Evolutionary conservation across 2,113 vertebrate genomes (phyloP).

Genomic region (Numida meleagris): DNA sequence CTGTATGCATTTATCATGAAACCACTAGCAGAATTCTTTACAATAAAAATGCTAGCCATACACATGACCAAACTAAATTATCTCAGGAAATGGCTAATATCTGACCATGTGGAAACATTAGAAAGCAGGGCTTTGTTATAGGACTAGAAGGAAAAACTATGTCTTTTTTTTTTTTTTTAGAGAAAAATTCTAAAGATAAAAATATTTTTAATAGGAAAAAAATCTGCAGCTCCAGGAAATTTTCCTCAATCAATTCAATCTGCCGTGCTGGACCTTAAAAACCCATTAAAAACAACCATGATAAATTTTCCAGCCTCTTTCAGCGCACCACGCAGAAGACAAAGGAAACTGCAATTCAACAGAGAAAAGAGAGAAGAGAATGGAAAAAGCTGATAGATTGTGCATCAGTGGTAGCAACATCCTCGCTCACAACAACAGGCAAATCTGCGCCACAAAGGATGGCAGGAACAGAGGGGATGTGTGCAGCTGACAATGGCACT

Average conservation of each 20-base stretch:
- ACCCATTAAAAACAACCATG: slow-evolving; percentile 57
- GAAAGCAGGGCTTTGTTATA: slow-evolving; percentile 20
- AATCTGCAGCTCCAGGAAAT: slow-evolving; percentile 41
- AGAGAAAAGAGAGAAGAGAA: slow-evolving; percentile 32
- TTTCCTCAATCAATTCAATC: slow-evolving; percentile 54
- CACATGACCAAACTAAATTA: slow-evolving; percentile 55
- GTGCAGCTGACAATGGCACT: slow-evolving; percentile 18
- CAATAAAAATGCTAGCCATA: slow-evolving; percentile 33
- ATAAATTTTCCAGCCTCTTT: slow-evolving; percentile 61
- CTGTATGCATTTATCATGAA: slow-evolving; percentile 49
- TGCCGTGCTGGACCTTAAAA: neutral
- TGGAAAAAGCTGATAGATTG: slow-evolving; percentile 35
- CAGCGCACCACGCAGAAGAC: slow-evolving; percentile 19
- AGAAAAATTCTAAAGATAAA: slow-evolving; percentile 28
- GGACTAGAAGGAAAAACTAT: neutral
- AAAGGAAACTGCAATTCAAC: slow-evolving; percentile 62
- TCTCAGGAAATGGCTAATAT: slow-evolving; percentile 55
- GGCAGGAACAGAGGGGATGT: neutral
- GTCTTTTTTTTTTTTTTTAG: neutral
- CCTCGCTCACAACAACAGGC: neutral
- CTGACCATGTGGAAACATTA: slow-evolving; percentile 52
- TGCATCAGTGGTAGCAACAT: neutral
- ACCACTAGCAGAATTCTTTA: slow-evolving; percentile 37
- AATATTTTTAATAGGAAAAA: slow-evolving; percentile 52
- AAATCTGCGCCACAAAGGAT: slow-evolving; percentile 26